phyloP scores from a whole-genome alignment of 2,888 invertebrate species.

The Euclidia mi region DNA sequence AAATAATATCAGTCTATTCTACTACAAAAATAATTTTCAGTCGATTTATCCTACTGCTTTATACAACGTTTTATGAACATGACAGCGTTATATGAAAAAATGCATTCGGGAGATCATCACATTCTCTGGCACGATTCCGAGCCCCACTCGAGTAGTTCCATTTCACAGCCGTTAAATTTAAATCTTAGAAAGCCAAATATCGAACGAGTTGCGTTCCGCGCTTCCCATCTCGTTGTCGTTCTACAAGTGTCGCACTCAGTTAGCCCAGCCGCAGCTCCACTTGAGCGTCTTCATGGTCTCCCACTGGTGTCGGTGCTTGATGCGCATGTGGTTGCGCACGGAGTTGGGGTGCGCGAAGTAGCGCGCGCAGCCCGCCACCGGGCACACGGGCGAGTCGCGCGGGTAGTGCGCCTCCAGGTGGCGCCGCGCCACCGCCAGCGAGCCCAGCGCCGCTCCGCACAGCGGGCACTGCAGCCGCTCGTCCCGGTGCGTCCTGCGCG shows the following conservation, averaged over 20 bases:
- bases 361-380: constrained; percentile 93
- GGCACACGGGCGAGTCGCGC: constrained; percentile 95
- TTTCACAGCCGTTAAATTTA: constrained; percentile 73
- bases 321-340: constrained; percentile 96
- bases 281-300: constrained; percentile 95
- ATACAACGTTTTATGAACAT: constrained; percentile 75
- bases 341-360: constrained; percentile 96
- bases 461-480: constrained; percentile 91
- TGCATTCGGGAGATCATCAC: constrained; percentile 83
- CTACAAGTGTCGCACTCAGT: constrained; percentile 53
- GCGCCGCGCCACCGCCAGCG: constrained; percentile 92
- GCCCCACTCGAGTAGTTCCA: constrained; percentile 62
- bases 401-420: constrained; percentile 96
- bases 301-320: constrained; percentile 95
- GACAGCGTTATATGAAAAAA: constrained; percentile 67
- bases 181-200: constrained; percentile 54
- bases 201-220: constrained; percentile 29
- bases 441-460: constrained; percentile 92
- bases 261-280: constrained; percentile 91
- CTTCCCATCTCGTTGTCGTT: constrained; percentile 9
- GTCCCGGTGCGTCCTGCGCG: constrained; percentile 32
- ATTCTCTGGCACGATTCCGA: constrained; percentile 61
- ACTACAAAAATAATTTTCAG: constrained; percentile 90
- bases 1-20: constrained; percentile 89
- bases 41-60: constrained; percentile 86